Evolutionary conservation across 2,888 invertebrate species (phyloP).

Genomic region (Chrysomela aeneicollis): DNA sequence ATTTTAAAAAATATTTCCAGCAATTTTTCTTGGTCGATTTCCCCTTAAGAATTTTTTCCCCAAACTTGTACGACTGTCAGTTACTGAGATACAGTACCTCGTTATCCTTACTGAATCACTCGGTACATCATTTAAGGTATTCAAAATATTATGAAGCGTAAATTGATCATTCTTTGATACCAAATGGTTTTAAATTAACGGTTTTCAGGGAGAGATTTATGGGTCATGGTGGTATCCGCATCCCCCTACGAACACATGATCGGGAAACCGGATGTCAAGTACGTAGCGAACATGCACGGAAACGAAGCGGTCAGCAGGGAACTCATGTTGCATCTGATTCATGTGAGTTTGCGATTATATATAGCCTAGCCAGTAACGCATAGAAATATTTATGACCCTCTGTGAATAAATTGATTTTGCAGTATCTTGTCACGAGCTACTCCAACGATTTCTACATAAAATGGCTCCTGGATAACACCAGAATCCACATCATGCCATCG

Average conservation of each 20-base stretch:
- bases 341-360: slow-evolving; percentile 69
- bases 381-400: too few relatives aligned
- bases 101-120: too few relatives aligned
- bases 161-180: too few relatives aligned
- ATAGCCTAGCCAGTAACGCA: background rate
- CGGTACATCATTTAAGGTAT: too few relatives aligned
- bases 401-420: slow-evolving; percentile 58
- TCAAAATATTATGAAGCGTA: too few relatives aligned
- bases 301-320: slow-evolving; percentile 97
- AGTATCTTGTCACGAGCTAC: slow-evolving; percentile 86
- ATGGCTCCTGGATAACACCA: slow-evolving; percentile 92
- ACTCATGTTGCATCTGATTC: slow-evolving; percentile 89
- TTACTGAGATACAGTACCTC: too few relatives aligned
- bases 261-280: slow-evolving; percentile 97
- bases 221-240: slow-evolving; percentile 93
- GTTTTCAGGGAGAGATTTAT: slow-evolving; percentile 80
- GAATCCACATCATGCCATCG: slow-evolving; percentile 96
- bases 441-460: slow-evolving; percentile 84
- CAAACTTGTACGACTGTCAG: too few relatives aligned
- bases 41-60: too few relatives aligned
- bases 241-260: slow-evolving; percentile 92
- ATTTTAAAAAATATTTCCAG: too few relatives aligned
- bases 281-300: slow-evolving; percentile 96
- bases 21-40: too few relatives aligned
- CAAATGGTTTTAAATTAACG: too few relatives aligned